Evolutionary conservation across 53 echinoderm and acorn worm species (phyloP).

Genomic region (Echinometra lucunter): DNA sequence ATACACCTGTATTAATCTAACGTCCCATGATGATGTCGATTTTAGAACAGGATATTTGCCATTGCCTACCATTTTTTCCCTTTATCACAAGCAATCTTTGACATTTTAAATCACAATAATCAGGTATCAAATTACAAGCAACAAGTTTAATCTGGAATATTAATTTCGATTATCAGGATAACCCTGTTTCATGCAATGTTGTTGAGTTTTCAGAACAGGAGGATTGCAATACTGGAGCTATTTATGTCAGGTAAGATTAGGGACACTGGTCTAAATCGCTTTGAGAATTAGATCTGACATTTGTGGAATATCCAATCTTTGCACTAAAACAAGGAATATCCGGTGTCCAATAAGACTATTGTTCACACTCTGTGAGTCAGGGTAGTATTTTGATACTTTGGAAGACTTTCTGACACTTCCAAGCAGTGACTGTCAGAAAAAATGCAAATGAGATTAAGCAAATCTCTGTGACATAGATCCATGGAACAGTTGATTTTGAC

Average conservation of each 20-base stretch:
- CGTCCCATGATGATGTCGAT: not conserved
- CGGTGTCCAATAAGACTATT: constrained; percentile 63
- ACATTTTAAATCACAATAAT: constrained; percentile 52
- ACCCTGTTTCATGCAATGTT: constrained; percentile 26
- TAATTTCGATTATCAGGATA: constrained; percentile 53
- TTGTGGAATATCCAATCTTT: constrained; percentile 58
- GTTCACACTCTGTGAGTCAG: constrained; percentile 59
- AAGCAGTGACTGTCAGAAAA: constrained; percentile 63
- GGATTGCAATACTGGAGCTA: constrained; percentile 49
- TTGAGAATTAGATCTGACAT: constrained; percentile 58
- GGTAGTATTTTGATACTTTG: constrained; percentile 57
- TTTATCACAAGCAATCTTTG: constrained; percentile 18
- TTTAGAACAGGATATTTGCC: constrained; percentile 49
- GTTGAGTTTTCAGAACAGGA: constrained; percentile 9
- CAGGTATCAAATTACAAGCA: constrained; percentile 51
- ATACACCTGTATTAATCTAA: constrained; percentile 53
- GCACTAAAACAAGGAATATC: constrained; percentile 65
- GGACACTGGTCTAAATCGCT: not conserved
- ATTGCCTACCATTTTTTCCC: constrained; percentile 4
- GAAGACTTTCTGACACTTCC: constrained; percentile 54
- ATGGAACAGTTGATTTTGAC: constrained; percentile 53
- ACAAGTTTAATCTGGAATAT: constrained; percentile 54
- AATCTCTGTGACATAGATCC: constrained; percentile 63
- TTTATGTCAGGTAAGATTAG: constrained; percentile 54
- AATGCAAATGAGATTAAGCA: constrained; percentile 62